Conservation (phyloP, 2,888 invertebrate genomes). For the Pseudanteris insignis region DNA sequence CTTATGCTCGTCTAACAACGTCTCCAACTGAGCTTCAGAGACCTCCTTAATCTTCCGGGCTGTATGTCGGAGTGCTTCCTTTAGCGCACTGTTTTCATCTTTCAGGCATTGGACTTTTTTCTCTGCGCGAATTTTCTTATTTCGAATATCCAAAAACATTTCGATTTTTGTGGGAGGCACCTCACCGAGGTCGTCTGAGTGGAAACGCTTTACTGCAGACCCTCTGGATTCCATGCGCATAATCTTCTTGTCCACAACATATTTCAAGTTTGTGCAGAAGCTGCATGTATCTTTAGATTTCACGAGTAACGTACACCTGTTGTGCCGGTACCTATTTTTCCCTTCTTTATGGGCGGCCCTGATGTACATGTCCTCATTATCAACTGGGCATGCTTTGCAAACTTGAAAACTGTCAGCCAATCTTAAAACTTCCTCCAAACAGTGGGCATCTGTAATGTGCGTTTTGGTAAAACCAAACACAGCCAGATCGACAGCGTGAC, state of each 20-base stretch:
- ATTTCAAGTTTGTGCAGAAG: slow-evolving; percentile 4
- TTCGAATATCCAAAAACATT: not conserved
- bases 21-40: not conserved
- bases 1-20: not conserved
- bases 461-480: not conserved
- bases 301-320: slow-evolving; percentile 2
- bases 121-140: not conserved
- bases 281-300: not conserved
- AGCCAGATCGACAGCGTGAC: not conserved
- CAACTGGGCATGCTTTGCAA: slow-evolving; percentile 1
- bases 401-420: not conserved
- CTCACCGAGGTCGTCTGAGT: not conserved
- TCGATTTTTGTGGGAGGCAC: not conserved
- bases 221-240: not conserved
- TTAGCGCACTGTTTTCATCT: not conserved
- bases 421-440: not conserved
- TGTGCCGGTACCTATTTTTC: slow-evolving; percentile 1
- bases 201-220: not conserved
- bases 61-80: not conserved
- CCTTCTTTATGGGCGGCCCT: slow-evolving; percentile 1
- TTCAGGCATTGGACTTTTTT: slow-evolving; percentile 6
- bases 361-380: not conserved
- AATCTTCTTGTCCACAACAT: slow-evolving; percentile 4
- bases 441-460: not conserved
- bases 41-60: not conserved